Conservation (phyloP, 2,797 vertebrate genomes). For the Galagoides demidoff region DNA sequence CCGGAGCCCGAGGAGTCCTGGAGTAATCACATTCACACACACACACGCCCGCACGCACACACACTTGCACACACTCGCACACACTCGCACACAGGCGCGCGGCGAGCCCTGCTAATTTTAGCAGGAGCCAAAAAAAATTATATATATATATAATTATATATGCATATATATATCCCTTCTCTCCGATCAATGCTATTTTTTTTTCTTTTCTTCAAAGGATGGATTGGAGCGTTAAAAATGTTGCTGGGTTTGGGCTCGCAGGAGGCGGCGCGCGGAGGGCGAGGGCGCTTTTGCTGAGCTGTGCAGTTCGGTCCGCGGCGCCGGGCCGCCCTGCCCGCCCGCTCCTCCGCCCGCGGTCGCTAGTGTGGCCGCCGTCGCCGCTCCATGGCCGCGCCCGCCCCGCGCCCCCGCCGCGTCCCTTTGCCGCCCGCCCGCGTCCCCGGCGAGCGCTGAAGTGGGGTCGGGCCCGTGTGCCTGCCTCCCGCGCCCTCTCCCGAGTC, state of each 20-base stretch:
- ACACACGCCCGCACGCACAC: conserved; percentile 62
- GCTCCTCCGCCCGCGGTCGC: conserved; percentile 62
- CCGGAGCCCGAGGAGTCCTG: conserved; percentile 84
- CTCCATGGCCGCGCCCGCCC: conserved; percentile 79
- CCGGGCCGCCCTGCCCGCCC: conserved; percentile 67
- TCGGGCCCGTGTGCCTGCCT: conserved; percentile 75
- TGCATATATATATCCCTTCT: conserved; percentile 61
- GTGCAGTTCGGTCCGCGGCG: conserved; percentile 69
- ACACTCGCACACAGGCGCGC: conserved; percentile 76
- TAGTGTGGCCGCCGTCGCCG: conserved; percentile 70
- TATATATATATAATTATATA: conserved; percentile 45
- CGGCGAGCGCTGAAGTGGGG: conserved; percentile 74
- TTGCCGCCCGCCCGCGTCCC: conserved; percentile 70
- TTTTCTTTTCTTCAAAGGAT: conserved; percentile 67
- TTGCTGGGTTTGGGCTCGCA: conserved; percentile 58
- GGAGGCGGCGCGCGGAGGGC: conserved; percentile 63
- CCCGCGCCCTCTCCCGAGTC: conserved; percentile 76
- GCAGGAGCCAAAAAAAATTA: conserved; percentile 78
- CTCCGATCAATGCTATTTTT: conserved; percentile 70
- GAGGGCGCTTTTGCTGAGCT: conserved; percentile 78
- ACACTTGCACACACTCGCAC: conserved; percentile 71
- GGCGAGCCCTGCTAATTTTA: conserved; percentile 84
- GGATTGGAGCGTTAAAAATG: conserved; percentile 67
- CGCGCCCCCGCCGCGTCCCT: conserved; percentile 63
- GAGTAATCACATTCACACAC: conserved; percentile 80